Conservation (phyloP, 2,113 vertebrate species). For the Eonycteris spelaea region DNA sequence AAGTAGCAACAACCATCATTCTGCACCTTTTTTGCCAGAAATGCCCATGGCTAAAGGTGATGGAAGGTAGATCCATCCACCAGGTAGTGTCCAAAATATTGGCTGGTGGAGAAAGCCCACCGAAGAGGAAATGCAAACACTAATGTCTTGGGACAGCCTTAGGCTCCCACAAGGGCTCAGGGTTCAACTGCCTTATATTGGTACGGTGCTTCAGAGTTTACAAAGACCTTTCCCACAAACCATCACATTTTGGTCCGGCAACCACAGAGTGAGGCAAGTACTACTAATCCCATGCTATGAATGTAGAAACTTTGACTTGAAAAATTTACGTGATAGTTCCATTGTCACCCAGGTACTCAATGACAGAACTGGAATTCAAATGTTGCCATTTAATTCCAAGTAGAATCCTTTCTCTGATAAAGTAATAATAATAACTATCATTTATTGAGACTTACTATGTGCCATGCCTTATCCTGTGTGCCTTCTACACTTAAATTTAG, state of each 20-base stretch:
- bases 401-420: background rate
- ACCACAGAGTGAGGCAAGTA: background rate
- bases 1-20: accelerated
- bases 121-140: background rate
- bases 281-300: background rate
- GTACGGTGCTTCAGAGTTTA: accelerated
- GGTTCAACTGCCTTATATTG: background rate
- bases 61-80: no score
- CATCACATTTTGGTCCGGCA: background rate
- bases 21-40: background rate
- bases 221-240: background rate
- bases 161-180: background rate
- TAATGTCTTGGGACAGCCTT: accelerated
- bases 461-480: background rate
- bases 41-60: background rate
- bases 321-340: background rate
- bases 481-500: background rate
- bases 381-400: background rate
- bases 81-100: background rate
- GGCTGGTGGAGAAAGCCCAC: background rate
- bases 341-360: background rate
- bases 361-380: background rate
- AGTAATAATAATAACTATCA: background rate
- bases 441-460: background rate
- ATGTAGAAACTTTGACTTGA: background rate